These are phyloP conservation scores for Peribatodes rhomboidaria DNA, from an alignment of 2,888 invertebrate genomes.

Conservation along the genomic window DNA sequence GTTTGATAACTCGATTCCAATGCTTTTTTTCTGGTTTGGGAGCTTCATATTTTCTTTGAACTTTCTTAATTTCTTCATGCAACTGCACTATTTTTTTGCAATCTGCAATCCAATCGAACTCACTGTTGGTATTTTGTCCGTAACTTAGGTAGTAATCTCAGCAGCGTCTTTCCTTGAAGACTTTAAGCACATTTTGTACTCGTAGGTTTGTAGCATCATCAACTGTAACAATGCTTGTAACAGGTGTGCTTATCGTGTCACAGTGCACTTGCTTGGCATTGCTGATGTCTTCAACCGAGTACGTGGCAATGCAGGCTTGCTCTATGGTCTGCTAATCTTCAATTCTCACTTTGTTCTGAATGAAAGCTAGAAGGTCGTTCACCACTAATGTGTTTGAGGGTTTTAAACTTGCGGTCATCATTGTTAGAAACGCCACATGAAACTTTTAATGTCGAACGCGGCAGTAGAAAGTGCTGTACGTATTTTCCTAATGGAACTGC, in stretches of 20 bases:
- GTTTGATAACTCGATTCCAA: not conserved
- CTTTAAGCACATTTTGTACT: not conserved
- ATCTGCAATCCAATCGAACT: not conserved
- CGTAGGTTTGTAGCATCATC: not conserved
- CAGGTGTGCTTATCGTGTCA: not conserved
- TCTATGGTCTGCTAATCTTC: not conserved
- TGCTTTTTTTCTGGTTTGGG: conserved; percentile 1
- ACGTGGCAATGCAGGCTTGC: not conserved
- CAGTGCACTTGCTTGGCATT: not conserved
- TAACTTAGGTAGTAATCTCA: conserved; percentile 9
- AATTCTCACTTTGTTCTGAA: not conserved
- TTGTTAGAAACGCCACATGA: not conserved
- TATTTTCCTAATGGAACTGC: no score
- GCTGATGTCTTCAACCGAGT: not conserved
- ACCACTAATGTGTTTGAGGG: conserved; percentile 1
- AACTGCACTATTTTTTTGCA: no score
- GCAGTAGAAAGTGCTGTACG: no score
- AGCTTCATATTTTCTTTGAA: not conserved
- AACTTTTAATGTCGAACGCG: no score
- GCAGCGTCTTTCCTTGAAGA: not conserved
- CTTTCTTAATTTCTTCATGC: no score
- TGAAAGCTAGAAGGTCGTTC: conserved; percentile 5
- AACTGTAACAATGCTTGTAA: not conserved
- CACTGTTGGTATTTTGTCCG: conserved; percentile 1
- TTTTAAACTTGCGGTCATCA: not conserved